phyloP scores from a whole-genome alignment of 2,113 vertebrate species.

The Brachyistius frenatus region DNA sequence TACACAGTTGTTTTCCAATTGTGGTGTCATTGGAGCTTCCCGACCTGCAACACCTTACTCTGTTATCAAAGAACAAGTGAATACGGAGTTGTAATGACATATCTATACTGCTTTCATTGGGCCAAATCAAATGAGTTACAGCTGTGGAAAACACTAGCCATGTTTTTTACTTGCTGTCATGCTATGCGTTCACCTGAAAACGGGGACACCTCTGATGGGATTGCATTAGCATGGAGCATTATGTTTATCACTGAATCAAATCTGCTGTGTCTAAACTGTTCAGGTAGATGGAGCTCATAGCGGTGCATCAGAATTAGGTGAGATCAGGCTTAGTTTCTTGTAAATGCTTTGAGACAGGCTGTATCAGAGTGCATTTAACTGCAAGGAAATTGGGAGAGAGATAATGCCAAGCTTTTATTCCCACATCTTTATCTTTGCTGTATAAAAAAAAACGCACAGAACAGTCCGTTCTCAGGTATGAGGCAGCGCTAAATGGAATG shows the following conservation, averaged over 20 bases:
- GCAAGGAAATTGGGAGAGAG: conserved; percentile 11
- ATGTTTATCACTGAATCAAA: conserved; percentile 62
- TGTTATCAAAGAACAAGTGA: too few relatives aligned
- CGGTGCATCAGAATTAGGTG: conserved; percentile 28
- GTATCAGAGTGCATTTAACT: conserved; percentile 18
- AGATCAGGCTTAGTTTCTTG: conserved; percentile 28
- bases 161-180: conserved; percentile 51
- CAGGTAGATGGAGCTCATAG: conserved; percentile 31
- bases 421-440: conserved; percentile 4
- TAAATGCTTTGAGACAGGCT: conserved; percentile 33
- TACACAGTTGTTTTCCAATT: too few relatives aligned
- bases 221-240: conserved; percentile 64
- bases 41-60: too few relatives aligned
- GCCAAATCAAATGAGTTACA: conserved; percentile 53
- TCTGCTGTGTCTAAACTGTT: conserved; percentile 47
- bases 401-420: conserved; percentile 19
- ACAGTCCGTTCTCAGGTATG: neutral
- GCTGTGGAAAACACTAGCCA: conserved; percentile 43
- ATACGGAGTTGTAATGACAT: neutral
- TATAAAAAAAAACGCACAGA: neutral
- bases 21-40: too few relatives aligned
- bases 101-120: conserved; percentile 14
- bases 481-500: neutral
- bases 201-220: conserved; percentile 67
- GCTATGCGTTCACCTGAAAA: conserved; percentile 70